Conservation (phyloP, 1,140 invertebrate species). For the Reticulitermes speratus region DNA sequence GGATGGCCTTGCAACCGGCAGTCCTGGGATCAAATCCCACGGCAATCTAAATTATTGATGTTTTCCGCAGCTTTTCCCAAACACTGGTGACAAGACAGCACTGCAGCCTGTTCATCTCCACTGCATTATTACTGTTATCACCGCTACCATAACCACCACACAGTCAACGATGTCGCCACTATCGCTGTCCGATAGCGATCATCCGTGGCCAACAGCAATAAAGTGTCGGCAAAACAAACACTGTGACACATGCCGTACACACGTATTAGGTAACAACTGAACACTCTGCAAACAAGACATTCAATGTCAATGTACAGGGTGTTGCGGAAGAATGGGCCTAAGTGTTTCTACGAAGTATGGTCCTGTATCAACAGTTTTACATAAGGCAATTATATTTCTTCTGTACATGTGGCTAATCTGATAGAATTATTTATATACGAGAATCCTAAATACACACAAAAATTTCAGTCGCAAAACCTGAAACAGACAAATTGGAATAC, state of each 20-base stretch:
- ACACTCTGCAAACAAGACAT: too few species aligned
- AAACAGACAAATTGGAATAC: too few species aligned
- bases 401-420: too few species aligned
- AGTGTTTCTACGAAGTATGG: too few species aligned
- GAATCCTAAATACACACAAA: too few species aligned
- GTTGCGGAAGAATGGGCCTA: too few species aligned
- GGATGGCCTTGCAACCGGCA: not conserved
- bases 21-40: not conserved
- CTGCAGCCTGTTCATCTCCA: not conserved
- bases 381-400: too few species aligned
- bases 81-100: not conserved
- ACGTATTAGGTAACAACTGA: too few species aligned
- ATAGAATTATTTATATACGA: too few species aligned
- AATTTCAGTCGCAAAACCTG: too few species aligned
- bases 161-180: not conserved
- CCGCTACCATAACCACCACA: not conserved
- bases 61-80: not conserved
- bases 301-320: too few species aligned
- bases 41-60: not conserved
- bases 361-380: too few species aligned
- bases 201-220: not conserved
- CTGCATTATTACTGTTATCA: not conserved
- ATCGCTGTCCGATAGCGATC: not conserved
- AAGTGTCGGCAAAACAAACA: not conserved
- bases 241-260: not conserved